Percentiles rank a stretch among this genome's conserved stretches.
Conservation (phyloP, 1,140 invertebrate genomes). For the Trachelipus rathkii region DNA sequence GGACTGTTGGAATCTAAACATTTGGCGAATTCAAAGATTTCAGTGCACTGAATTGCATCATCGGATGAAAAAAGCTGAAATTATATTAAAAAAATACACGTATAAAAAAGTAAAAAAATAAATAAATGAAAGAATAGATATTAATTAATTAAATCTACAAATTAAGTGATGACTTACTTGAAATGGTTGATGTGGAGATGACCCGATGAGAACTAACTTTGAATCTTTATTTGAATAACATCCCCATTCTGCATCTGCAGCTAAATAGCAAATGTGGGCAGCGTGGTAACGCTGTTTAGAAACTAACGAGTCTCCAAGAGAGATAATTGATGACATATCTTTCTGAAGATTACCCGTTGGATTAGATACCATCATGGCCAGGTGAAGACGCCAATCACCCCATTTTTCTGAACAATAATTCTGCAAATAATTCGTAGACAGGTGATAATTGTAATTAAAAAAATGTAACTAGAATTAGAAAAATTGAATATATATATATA, state of each 20-base stretch:
- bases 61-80: slow-evolving; percentile 66
- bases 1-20: slow-evolving; percentile 65
- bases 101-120: background rate
- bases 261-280: slow-evolving; percentile 89
- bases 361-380: slow-evolving; percentile 91
- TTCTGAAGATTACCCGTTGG: slow-evolving; percentile 70
- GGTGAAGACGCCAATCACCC: slow-evolving; percentile 93
- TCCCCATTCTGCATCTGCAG: slow-evolving; percentile 74
- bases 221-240: slow-evolving; percentile 58
- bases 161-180: slow-evolving; percentile 22
- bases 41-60: slow-evolving; percentile 85
- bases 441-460: too few species aligned
- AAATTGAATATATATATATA: too few species aligned
- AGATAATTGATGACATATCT: slow-evolving; percentile 75
- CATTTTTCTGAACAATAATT: slow-evolving; percentile 77
- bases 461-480: too few species aligned
- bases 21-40: slow-evolving; percentile 89
- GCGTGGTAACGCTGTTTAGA: slow-evolving; percentile 64
- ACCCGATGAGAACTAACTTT: slow-evolving; percentile 73
- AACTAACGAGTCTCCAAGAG: slow-evolving; percentile 64
- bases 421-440: slow-evolving; percentile 39
- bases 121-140: too few species aligned
- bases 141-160: too few species aligned
- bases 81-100: background rate
- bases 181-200: slow-evolving; percentile 53